Base-by-base conservation (phyloP, 2,888 invertebrate species). In the Beris morrisii region DNA sequence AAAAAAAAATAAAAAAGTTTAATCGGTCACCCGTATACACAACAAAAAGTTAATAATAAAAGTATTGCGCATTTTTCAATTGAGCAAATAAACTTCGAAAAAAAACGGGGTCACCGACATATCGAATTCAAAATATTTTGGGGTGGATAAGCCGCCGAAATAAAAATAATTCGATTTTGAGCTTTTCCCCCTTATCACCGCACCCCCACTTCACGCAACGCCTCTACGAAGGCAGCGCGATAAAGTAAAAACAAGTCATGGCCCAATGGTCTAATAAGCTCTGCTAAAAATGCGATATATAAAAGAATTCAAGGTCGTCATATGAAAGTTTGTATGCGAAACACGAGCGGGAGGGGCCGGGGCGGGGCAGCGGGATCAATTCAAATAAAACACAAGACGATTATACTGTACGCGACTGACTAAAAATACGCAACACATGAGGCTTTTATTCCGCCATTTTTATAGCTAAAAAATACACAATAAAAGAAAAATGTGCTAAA, bases 191-290 rank as follows among this genome's bases (percentile, higher is more conserved):
- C 9, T 38, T 38, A 38, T 38, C 38, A 7, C 38, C 22, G 5
- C 38, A 7, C 38, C 38, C 32, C 9, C 38, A 9, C 38, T 38
- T 3, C 38, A 1, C 22, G 3, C 22, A 22, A 22, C 22, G 22
- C 22, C 22, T 22, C 22, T 22, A 22, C 22, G 22, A 22, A 15
- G 9, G 13, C 53, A 7, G 5, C 32, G 54, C 54, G 15, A 9
- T 12, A 54, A 59, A 50, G 9, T 59, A 48, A 32, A 61, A 61
- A 52, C 50, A 61, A 61, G 50, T 61, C 61, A 61, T 52, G 52
- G 61, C 61, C 61, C 61, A 61, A 61, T 52, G 30, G 52, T 61
- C 61, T 61, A 61, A 61, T 61, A 50, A 50, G 48, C 31, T 15
- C 52, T 22, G 38, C 13, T 43, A 6, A 56, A 56, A 53, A 53